Evolutionary conservation across 1,140 invertebrate genomes (phyloP), one percentile per base, ranked within the genome.

Genomic region (Trichomalopsis sarcophagae): DNA sequence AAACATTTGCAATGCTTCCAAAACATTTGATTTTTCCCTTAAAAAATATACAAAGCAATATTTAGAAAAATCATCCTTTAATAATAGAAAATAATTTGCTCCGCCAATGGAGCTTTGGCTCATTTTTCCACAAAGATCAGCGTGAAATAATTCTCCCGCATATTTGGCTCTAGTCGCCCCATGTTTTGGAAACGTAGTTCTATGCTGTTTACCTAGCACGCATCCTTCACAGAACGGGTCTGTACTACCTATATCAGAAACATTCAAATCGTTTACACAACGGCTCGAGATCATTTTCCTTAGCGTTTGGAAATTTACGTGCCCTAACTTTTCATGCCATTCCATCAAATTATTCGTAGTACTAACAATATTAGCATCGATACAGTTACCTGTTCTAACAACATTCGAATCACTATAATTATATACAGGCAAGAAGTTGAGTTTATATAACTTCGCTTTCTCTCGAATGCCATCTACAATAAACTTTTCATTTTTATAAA

Each of bases 1-100:
- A 21, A 86, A 86, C 36, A 62, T 55, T 50, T 79, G n/a, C 13
- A 86, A 30, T 36, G 78, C 36, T 21, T 89, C 50, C 55, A 89
- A 87, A 23, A 90, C 90, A 73, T 91, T 82, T 87, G 87, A 81
- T 85, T 92, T 91, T 23, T 73, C 78, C 81, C 89, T 89, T 2
- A 92, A 69, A 87, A 91, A 87, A n/a, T 91, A 92, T 23, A 89
- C 86, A 84, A 86, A 88, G 36, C 85, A 82, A 40, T 86, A 86
- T n/a, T 40, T 69, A 11, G 76, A 84, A 74, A 50, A 84, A 80
- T 84, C 76, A 80, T 84, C 83, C 17, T 80, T 80, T 21, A 86
- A 55, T 4, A 86, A 36, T 11, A 86, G 1, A 36, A 86, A 86
- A 78, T 86, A 86, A 71, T 83, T 83, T n/a, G 74, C 30, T 40